Conservation (phyloP, 2,888 invertebrate genomes). For the Andrena bicolor region DNA sequence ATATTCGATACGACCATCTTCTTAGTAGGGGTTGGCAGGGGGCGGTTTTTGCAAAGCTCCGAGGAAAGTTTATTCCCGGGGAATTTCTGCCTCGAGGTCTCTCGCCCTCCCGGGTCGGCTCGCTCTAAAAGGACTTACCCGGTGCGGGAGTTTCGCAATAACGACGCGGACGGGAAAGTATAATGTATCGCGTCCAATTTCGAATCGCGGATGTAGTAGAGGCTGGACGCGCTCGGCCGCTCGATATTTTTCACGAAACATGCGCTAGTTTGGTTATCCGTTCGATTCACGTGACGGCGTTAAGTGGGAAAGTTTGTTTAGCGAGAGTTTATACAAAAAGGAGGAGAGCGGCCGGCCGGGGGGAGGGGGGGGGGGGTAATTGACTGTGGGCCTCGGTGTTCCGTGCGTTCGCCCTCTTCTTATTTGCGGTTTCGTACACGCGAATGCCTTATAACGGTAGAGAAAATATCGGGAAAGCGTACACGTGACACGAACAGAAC, state of each 20-base stretch:
- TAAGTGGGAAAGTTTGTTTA: conserved; percentile 65
- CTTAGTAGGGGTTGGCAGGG: too few relatives aligned
- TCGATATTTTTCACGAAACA: conserved; percentile 35
- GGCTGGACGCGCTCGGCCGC: conserved; percentile 12
- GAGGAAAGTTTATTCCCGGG: background rate
- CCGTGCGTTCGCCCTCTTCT: conserved; percentile 43
- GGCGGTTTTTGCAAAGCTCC: background rate
- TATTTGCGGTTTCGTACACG: conserved; percentile 59
- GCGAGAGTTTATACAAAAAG: conserved; percentile 54
- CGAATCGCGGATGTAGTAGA: background rate
- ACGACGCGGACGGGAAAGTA: conserved; percentile 6
- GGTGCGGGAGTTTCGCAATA: conserved; percentile 14
- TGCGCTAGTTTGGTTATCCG: conserved; percentile 40
- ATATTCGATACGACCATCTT: background rate
- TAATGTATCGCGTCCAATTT: conserved; percentile 48
- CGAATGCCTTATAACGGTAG: conserved; percentile 44
- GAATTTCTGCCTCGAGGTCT: background rate
- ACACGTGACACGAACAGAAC: conserved; percentile 47
- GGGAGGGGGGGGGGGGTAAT: too few relatives aligned
- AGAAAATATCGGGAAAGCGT: conserved; percentile 43
- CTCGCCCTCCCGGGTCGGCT: background rate
- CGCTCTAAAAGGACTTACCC: conserved; percentile 5
- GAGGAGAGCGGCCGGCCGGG: conserved; percentile 16
- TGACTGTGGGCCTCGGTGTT: conserved; percentile 45
- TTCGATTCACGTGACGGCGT: conserved; percentile 52